Conservation (phyloP, 2,113 vertebrate genomes). For the Xenopus borealis region DNA sequence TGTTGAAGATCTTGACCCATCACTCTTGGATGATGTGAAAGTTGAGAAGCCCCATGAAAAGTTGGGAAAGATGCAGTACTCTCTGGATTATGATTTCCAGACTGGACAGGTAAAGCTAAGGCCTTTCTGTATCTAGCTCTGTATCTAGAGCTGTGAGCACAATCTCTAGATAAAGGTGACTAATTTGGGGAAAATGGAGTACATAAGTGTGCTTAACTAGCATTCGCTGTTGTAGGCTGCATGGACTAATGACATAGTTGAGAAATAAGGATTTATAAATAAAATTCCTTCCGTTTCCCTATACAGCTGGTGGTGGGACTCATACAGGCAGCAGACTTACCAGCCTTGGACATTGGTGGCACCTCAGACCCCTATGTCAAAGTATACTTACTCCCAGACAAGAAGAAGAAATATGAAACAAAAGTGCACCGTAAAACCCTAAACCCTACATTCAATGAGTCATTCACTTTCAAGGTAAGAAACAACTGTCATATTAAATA, state of each 20-base stretch:
- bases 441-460: conserved; percentile 83
- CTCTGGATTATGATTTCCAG: conserved; percentile 83
- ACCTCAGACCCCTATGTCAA: conserved; percentile 88
- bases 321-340: conserved; percentile 78
- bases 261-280: too few relatives aligned
- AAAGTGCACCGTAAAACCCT: conserved; percentile 88
- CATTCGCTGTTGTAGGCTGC: too few relatives aligned
- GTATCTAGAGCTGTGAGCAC: too few relatives aligned
- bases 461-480: conserved; percentile 82
- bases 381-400: conserved; percentile 85
- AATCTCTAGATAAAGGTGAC: too few relatives aligned
- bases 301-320: conserved; percentile 81
- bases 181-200: too few relatives aligned
- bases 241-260: too few relatives aligned
- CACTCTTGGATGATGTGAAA: conserved; percentile 53
- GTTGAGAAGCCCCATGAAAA: conserved; percentile 61
- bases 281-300: background rate
- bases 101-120: conserved; percentile 71
- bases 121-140: too few relatives aligned
- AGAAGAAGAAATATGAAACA: conserved; percentile 86
- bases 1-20: conserved; percentile 72
- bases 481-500: background rate
- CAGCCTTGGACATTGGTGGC: conserved; percentile 85
- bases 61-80: conserved; percentile 79
- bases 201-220: too few relatives aligned